Conservation (phyloP, 2,113 vertebrate species). For the Strix uralensis region DNA sequence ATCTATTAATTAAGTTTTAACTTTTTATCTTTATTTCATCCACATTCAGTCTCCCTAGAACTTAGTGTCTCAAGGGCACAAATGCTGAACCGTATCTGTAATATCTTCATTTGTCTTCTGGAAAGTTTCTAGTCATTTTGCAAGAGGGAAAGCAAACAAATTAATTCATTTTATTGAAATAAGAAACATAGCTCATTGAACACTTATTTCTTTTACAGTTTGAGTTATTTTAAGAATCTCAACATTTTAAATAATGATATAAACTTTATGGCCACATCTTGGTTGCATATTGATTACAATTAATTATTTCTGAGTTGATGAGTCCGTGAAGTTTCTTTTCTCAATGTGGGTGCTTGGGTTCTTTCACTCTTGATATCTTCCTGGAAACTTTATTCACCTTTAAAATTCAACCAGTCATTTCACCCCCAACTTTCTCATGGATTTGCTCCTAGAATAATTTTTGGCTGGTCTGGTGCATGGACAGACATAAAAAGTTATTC, state of each 20-base stretch:
- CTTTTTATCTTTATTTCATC: not conserved
- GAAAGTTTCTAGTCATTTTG: not conserved
- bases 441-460: not conserved
- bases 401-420: not conserved
- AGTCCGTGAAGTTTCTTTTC: not conserved
- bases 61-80: not conserved
- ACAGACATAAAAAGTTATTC: not conserved
- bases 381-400: not conserved
- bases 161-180: not conserved
- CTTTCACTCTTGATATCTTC: not conserved
- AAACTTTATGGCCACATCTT: not conserved
- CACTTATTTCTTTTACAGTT: not conserved
- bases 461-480: not conserved
- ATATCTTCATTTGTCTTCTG: not conserved
- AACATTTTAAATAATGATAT: not conserved
- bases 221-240: not conserved
- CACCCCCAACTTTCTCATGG: not conserved
- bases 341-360: not conserved
- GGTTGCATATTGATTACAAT: not conserved
- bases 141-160: not conserved
- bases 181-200: not conserved
- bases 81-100: not conserved
- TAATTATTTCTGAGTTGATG: not conserved
- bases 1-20: not conserved
- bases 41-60: not conserved